A percentile compares a stretch with the other conserved stretches of the same genome.
Evolutionary conservation across 2,113 vertebrate genomes (phyloP).

Genomic region (Gasterosteus nipponicus): DNA sequence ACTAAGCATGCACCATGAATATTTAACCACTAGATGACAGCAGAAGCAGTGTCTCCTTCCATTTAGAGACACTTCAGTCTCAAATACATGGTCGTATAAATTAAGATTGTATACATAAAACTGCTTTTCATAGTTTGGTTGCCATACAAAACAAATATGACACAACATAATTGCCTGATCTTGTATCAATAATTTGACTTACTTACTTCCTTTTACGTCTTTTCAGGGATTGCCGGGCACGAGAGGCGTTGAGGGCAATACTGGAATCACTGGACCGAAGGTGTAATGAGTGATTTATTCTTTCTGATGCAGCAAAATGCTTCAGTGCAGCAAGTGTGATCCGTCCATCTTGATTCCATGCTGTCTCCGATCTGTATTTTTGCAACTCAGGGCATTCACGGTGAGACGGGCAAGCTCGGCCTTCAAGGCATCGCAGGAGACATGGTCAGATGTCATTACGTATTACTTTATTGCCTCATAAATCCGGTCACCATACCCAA

Average conservation of each 20-base stretch:
- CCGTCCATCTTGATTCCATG: not conserved
- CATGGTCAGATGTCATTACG: constrained; percentile 57
- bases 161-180: not conserved
- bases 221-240: constrained; percentile 74
- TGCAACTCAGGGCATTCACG: constrained; percentile 70
- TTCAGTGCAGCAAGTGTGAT: not conserved
- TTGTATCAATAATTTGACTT: too few relatives aligned
- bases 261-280: constrained; percentile 74
- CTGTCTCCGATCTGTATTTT: constrained; percentile 27
- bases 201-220: not conserved
- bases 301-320: not conserved
- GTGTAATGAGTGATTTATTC: constrained; percentile 46
- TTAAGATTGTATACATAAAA: not conserved
- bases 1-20: not conserved
- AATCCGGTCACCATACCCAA: constrained; percentile 6
- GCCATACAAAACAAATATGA: not conserved
- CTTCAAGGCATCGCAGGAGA: constrained; percentile 60
- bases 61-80: too few relatives aligned
- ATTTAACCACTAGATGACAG: not conserved
- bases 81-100: not conserved
- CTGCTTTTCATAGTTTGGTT: not conserved
- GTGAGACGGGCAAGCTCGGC: constrained; percentile 64
- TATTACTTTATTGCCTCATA: not conserved
- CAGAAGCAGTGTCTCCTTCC: not conserved
- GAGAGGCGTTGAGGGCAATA: constrained; percentile 65